Evolutionary conservation across 2,113 vertebrate genomes (phyloP).

Genomic region (Melanotaenia duboulayi): DNA sequence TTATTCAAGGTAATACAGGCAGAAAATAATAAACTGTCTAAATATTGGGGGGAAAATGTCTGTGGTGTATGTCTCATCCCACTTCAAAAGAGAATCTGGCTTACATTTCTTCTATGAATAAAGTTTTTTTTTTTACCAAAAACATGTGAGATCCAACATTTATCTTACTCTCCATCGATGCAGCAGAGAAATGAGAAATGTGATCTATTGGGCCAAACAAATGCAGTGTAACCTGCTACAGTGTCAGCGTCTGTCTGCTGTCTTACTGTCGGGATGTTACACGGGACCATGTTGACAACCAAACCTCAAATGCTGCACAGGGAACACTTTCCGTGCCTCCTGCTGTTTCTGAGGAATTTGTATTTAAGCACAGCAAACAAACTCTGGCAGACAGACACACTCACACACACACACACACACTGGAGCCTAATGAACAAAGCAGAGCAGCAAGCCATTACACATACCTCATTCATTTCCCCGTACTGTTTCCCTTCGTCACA

Average conservation of each 20-base stretch:
- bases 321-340: slow-evolving; percentile 66
- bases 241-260: slow-evolving; percentile 53
- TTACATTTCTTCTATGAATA: slow-evolving; percentile 15
- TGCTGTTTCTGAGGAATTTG: slow-evolving; percentile 70
- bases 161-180: slow-evolving; percentile 9
- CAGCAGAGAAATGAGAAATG: slow-evolving; percentile 28
- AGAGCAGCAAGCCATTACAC: slow-evolving; percentile 60
- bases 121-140: slow-evolving; percentile 31
- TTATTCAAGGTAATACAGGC: slow-evolving; percentile 19
- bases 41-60: slow-evolving; percentile 17
- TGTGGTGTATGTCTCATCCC: neutral
- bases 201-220: slow-evolving; percentile 28
- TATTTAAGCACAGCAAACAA: slow-evolving; percentile 64
- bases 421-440: slow-evolving; percentile 59
- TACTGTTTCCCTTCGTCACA: slow-evolving; percentile 58
- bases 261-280: slow-evolving; percentile 55
- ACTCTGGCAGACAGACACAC: slow-evolving; percentile 24
- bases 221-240: slow-evolving; percentile 35
- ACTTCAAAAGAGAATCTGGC: slow-evolving; percentile 8
- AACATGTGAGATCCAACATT: slow-evolving; percentile 15
- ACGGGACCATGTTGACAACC: slow-evolving; percentile 55
- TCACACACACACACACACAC: slow-evolving; percentile 9
- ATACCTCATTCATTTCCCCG: slow-evolving; percentile 65
- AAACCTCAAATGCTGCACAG: slow-evolving; percentile 54
- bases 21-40: slow-evolving; percentile 14